Evolutionary conservation across 2,113 vertebrate genomes (phyloP).

Genomic region (Catagonus wagneri): DNA sequence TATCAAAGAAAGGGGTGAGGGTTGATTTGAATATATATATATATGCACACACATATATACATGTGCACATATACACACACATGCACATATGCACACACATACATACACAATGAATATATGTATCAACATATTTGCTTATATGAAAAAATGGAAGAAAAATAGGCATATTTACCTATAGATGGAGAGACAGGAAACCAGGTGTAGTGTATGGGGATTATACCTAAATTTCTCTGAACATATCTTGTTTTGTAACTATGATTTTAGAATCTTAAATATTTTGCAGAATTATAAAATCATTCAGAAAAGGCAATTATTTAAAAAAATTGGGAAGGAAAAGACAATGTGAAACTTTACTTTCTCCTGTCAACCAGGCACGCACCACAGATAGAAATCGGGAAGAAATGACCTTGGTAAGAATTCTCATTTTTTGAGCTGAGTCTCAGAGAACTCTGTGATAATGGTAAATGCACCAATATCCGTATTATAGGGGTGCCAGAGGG

Average conservation of each 20-base stretch:
- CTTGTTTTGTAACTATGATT: not conserved
- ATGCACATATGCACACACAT: not conserved
- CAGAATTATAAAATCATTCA: not conserved
- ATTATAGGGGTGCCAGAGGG: too few species aligned
- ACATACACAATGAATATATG: not conserved
- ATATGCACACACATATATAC: not conserved
- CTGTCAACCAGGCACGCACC: not conserved
- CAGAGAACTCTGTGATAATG: too few species aligned
- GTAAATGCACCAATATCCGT: too few species aligned
- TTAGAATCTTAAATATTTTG: not conserved
- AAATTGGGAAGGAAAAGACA: not conserved
- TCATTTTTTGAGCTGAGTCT: too few species aligned
- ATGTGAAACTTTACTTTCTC: not conserved
- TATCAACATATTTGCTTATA: conserved; percentile 13
- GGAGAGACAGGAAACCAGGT: not conserved
- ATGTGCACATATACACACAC: not conserved
- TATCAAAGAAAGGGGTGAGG: not conserved
- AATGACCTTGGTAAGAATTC: not conserved
- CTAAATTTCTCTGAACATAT: not conserved
- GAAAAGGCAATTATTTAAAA: not conserved
- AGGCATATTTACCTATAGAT: not conserved
- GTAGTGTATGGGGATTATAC: not conserved
- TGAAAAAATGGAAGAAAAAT: not conserved
- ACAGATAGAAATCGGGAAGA: not conserved
- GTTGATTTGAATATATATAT: not conserved